These are phyloP conservation scores for Geothlypis trichas DNA, from an alignment of 2,113 vertebrate genomes.

Conservation along the genomic window DNA sequence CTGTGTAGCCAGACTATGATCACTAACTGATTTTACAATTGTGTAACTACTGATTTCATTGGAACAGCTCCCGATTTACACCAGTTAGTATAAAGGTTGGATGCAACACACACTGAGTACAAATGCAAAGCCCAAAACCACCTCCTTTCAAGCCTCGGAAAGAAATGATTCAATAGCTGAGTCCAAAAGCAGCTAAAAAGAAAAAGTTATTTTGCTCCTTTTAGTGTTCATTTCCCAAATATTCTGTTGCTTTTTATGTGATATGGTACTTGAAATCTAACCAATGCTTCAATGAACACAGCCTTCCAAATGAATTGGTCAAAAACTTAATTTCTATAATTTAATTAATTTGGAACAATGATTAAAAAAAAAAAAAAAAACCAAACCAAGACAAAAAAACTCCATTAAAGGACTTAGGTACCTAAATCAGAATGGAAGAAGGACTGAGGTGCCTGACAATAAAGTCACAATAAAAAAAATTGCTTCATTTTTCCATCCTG, in stretches of 20 bases:
- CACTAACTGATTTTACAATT: conserved; percentile 25
- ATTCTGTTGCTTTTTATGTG: background rate
- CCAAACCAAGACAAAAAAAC: background rate
- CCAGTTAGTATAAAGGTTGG: background rate
- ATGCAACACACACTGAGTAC: background rate
- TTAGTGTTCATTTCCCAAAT: background rate
- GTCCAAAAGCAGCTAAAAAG: background rate
- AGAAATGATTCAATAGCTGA: background rate
- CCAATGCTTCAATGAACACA: background rate
- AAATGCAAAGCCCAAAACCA: background rate
- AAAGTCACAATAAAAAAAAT: background rate
- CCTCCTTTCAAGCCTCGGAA: background rate
- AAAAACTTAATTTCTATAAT: background rate
- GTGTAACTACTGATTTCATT: conserved; percentile 38
- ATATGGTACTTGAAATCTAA: background rate
- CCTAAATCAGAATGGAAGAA: background rate
- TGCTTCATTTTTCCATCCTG: background rate
- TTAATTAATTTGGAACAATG: background rate
- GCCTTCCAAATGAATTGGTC: background rate
- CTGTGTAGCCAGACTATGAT: background rate
- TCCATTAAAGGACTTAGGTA: background rate
- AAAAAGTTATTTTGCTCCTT: background rate
- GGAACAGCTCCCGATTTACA: background rate
- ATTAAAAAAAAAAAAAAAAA: background rate
- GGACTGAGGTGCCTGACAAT: background rate